phyloP scores from a whole-genome alignment of 2,797 vertebrate species.

The Falco biarmicus region DNA sequence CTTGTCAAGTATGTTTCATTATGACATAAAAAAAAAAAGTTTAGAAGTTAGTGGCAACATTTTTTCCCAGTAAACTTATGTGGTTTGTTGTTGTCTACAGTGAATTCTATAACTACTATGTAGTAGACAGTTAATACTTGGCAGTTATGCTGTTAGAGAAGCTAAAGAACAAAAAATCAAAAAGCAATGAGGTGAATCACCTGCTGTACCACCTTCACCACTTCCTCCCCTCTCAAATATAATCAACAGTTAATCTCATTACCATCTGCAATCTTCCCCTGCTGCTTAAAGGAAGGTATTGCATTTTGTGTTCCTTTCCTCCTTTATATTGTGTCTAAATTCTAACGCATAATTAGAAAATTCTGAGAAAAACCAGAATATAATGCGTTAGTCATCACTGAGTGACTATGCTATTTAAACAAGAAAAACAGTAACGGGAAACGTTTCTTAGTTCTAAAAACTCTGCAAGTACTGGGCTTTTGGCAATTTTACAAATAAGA shows the following conservation, averaged over 20 bases:
- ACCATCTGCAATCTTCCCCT: background rate
- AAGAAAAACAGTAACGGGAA: background rate
- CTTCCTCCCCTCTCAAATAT: background rate
- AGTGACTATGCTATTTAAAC: background rate
- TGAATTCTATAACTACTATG: background rate
- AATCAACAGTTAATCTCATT: conserved; percentile 1
- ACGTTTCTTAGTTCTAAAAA: background rate
- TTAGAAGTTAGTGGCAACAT: background rate
- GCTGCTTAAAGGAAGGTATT: conserved; percentile 20
- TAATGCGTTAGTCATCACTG: background rate
- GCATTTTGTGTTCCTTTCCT: background rate
- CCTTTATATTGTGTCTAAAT: background rate
- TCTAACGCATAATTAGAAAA: conserved; percentile 25
- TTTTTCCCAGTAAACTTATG: background rate
- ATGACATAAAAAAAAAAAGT: background rate
- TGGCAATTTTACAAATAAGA: background rate
- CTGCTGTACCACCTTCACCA: background rate
- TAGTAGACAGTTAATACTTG: background rate
- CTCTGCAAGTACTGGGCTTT: background rate
- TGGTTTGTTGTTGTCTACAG: background rate
- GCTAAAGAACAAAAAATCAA: background rate
- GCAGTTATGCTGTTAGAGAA: background rate
- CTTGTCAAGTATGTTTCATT: background rate
- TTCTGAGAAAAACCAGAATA: background rate
- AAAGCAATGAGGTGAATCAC: background rate